Base-by-base conservation (phyloP, 2,113 vertebrate species). In the Cettia cetti region DNA sequence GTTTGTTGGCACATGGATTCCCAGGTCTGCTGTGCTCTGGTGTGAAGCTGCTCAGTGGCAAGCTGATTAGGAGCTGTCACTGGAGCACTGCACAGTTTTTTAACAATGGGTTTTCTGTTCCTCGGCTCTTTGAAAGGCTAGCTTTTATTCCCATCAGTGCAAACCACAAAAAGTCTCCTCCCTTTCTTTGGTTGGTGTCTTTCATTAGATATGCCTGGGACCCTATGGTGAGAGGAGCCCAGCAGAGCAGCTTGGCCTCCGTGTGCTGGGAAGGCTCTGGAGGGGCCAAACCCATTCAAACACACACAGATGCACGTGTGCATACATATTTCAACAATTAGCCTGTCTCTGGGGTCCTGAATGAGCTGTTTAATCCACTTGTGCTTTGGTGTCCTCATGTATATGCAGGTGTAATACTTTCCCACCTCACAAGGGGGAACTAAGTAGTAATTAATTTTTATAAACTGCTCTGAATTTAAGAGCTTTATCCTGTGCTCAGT, bases 361-460 rank as follows among this genome's bases (percentile, higher is more conserved):
- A 59, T 2, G n/a, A 63, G 56, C 91, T 96, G 42, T 75, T 88
- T 77, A 90, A 81, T 94, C 79, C 91, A 70, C 86, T 95, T 92
- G 49, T 92, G 83, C 65, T 63, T 84, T 86, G n/a, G 69, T 94
- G 94, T 97, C 82, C 72, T 94, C 35, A 33, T 95, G 72, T 83
- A 31, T 79, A 78, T 81, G 94, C 65, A 86, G 86, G 81, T 89
- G 74, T 89, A 78, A 89, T 76, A 68, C 81, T 57, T 87, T 68
- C 70, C 53, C 89, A 79, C 81, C 69, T 95, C 93, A 65, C 57
- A 94, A 92, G 78, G 81, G 61, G 69, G 81, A 86, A 91, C 81
- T 95, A 89, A 92, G 86, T 53, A 57, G 86, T 94, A 89, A 95
- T 92, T 95, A 95, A 92, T 94, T 94, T 92, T 75, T 94, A 71